A percentile compares a stretch with the other conserved stretches of the same genome.
Conservation (phyloP, 1,140 invertebrate species). For the Rhagoletis zephyria region DNA sequence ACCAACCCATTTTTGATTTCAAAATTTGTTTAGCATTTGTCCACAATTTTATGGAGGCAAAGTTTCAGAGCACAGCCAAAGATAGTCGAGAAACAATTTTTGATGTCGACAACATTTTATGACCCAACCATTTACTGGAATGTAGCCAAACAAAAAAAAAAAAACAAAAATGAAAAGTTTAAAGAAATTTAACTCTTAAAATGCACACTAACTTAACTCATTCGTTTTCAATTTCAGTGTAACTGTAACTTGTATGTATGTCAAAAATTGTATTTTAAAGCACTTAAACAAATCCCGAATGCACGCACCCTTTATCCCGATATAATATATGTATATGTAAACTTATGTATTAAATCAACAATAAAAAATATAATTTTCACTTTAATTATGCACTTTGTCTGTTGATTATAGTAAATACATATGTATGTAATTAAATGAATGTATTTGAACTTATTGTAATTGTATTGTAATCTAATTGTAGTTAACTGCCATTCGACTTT, state of each 20-base stretch:
- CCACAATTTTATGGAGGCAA: slow-evolving; percentile 24
- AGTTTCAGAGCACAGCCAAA: slow-evolving; percentile 38
- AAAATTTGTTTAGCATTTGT: neutral
- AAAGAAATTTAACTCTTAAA: neutral
- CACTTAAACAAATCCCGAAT: slow-evolving; percentile 15
- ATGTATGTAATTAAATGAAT: neutral
- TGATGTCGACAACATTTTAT: slow-evolving; percentile 19
- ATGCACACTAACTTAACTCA: neutral
- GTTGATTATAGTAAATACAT: neutral
- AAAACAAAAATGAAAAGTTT: neutral
- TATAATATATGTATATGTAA: neutral
- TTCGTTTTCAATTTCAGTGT: neutral
- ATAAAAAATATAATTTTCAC: neutral
- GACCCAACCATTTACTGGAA: too few species aligned
- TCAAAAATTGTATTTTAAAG: too few species aligned
- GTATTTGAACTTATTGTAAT: slow-evolving; percentile 38
- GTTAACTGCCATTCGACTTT: slow-evolving; percentile 50
- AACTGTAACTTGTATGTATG: too few species aligned
- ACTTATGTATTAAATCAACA: neutral
- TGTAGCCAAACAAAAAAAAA: too few species aligned
- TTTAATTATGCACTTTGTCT: neutral
- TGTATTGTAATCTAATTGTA: slow-evolving; percentile 25
- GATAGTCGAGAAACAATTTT: neutral
- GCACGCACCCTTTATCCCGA: neutral
- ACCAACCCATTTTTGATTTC: neutral